Percentiles rank a stretch among this genome's conserved stretches.
Evolutionary conservation across 1,140 invertebrate genomes (phyloP).

Genomic region (Drosophila pandora): DNA sequence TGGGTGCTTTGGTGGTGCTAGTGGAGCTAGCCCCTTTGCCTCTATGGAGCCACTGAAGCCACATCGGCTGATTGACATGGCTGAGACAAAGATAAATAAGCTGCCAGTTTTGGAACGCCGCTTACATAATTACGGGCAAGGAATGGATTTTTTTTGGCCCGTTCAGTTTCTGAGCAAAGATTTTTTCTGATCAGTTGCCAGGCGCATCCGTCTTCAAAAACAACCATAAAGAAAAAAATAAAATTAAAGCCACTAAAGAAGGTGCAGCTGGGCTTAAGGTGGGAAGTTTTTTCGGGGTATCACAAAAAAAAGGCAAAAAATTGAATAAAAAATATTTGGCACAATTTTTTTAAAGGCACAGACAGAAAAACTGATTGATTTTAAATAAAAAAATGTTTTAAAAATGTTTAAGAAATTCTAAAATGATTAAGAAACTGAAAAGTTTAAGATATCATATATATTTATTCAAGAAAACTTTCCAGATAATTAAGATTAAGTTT

Average conservation of each 20-base stretch:
- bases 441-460: no score
- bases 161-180: constrained; percentile 31
- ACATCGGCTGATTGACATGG: constrained; percentile 71
- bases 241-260: constrained; percentile 57
- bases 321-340: constrained; percentile 48
- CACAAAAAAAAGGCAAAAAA: constrained; percentile 24
- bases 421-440: no score
- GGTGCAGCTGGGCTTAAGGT: constrained; percentile 59
- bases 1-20: constrained; percentile 14
- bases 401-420: no score
- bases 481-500: background rate
- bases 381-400: background rate
- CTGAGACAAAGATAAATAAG: constrained; percentile 78
- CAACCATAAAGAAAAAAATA: constrained; percentile 15
- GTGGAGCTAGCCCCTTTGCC: constrained; percentile 15
- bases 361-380: background rate
- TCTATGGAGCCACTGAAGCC: constrained; percentile 15
- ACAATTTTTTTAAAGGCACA: constrained; percentile 25
- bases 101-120: constrained; percentile 76
- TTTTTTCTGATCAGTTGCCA: constrained; percentile 55
- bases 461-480: no score
- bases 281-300: constrained; percentile 43
- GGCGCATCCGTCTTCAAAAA: constrained; percentile 49
- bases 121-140: constrained; percentile 72
- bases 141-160: constrained; percentile 47